Conservation (phyloP, 2,888 invertebrate genomes). For the Chloroclystis v-ata region DNA sequence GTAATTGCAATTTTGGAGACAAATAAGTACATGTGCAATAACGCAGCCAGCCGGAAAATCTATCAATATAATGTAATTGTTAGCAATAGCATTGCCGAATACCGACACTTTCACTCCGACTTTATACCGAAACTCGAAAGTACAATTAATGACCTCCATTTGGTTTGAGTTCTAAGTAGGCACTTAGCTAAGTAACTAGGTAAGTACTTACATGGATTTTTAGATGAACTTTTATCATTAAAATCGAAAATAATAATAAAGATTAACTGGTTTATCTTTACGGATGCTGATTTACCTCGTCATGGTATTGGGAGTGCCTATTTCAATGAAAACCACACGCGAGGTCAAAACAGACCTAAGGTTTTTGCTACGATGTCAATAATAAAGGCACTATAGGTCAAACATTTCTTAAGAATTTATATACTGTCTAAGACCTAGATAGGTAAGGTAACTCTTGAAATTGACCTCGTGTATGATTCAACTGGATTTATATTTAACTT, state of each 20-base stretch:
- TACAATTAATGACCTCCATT: not conserved
- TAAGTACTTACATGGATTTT: too few species aligned
- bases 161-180: too few species aligned
- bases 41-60: conserved; percentile 13
- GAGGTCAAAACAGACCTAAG: not conserved
- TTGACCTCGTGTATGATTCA: not conserved
- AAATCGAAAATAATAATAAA: too few species aligned
- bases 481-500: too few species aligned
- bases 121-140: too few species aligned
- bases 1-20: conserved; percentile 7
- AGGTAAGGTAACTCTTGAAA: not conserved
- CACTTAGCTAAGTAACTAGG: too few species aligned
- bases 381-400: not conserved
- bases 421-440: not conserved
- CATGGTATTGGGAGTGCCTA: too few species aligned
- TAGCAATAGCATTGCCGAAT: not conserved
- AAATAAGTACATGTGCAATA: conserved; percentile 8
- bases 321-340: not conserved
- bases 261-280: too few species aligned
- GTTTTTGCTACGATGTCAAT: not conserved
- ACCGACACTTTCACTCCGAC: conserved; percentile 9
- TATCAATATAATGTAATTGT: conserved; percentile 14
- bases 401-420: not conserved
- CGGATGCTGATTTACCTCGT: too few species aligned
- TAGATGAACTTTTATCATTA: too few species aligned